Percentiles rank a stretch among this genome's conserved stretches.
phyloP scores from a whole-genome alignment of 2,888 invertebrate genomes.

The Volucella inflata region DNA sequence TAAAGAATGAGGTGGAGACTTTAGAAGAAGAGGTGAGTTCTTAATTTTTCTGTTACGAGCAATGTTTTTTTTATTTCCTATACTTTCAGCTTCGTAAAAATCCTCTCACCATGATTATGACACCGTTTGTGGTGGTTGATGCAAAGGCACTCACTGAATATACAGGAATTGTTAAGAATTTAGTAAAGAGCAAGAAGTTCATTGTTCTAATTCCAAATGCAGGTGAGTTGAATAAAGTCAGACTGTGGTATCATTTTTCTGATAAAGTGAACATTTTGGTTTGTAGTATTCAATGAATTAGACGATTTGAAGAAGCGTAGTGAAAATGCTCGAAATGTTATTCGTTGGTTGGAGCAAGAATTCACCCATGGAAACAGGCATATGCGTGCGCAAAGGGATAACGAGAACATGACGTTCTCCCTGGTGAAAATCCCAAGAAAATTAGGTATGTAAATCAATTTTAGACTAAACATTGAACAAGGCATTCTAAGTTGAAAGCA shows the following conservation, averaged over 20 bases:
- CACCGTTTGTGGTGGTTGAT: constrained; percentile 95
- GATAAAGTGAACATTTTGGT: constrained; percentile 49
- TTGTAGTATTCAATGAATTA: constrained; percentile 92
- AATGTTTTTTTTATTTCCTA: constrained; percentile 5
- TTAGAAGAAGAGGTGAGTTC: constrained; percentile 89
- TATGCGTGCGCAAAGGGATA: constrained; percentile 93
- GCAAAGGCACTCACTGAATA: constrained; percentile 91
- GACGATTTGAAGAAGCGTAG: constrained; percentile 94
- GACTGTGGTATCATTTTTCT: not conserved
- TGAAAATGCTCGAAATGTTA: constrained; percentile 93
- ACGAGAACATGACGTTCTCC: constrained; percentile 90
- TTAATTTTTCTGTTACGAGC: not conserved
- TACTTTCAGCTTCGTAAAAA: constrained; percentile 80
- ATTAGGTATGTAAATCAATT: constrained; percentile 86
- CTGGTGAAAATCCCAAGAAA: constrained; percentile 91
- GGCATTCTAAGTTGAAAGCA: not conserved
- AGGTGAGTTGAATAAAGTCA: constrained; percentile 86
- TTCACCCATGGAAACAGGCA: constrained; percentile 94
- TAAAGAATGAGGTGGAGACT: constrained; percentile 93
- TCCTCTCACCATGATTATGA: constrained; percentile 85
- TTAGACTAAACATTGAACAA: not conserved
- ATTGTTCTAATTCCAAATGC: constrained; percentile 94
- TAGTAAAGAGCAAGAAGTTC: constrained; percentile 92
- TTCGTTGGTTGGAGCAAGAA: constrained; percentile 96
- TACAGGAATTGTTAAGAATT: constrained; percentile 90